Percentiles rank a stretch among this genome's conserved stretches.
Conservation (phyloP, 2,113 vertebrate species). For the Neodon shergylaensis region DNA sequence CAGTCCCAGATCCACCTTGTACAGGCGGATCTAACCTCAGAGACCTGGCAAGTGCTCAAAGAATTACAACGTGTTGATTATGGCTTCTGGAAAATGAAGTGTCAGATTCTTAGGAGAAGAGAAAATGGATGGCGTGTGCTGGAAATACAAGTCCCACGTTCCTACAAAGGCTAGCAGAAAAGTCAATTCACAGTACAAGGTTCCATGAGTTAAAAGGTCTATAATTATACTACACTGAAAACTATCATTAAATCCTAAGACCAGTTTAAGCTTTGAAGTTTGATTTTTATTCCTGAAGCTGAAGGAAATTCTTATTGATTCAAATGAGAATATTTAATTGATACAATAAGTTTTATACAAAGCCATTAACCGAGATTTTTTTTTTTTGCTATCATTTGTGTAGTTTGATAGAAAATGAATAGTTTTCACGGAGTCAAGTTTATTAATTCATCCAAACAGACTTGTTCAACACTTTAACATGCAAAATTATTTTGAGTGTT, state of each 20-base stretch:
- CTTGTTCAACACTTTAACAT: background rate
- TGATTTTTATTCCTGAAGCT: background rate
- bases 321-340: background rate
- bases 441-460: background rate
- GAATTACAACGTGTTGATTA: background rate
- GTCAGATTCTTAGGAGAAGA: background rate
- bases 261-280: background rate
- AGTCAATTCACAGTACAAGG: background rate
- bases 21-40: background rate
- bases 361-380: background rate
- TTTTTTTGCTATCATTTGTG: background rate
- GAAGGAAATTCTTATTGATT: background rate
- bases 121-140: background rate
- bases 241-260: background rate
- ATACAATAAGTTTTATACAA: background rate
- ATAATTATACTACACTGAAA: background rate
- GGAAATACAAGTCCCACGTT: background rate
- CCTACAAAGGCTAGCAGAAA: background rate
- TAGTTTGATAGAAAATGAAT: conserved; percentile 11
- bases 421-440: background rate
- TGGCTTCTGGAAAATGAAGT: background rate
- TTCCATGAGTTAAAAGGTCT: background rate
- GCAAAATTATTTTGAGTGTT: background rate
- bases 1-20: background rate
- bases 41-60: background rate